A percentile compares a stretch with the other conserved stretches of the same genome.
Conservation (phyloP, 2,888 invertebrate genomes). For the Drosophila paranaensis region DNA sequence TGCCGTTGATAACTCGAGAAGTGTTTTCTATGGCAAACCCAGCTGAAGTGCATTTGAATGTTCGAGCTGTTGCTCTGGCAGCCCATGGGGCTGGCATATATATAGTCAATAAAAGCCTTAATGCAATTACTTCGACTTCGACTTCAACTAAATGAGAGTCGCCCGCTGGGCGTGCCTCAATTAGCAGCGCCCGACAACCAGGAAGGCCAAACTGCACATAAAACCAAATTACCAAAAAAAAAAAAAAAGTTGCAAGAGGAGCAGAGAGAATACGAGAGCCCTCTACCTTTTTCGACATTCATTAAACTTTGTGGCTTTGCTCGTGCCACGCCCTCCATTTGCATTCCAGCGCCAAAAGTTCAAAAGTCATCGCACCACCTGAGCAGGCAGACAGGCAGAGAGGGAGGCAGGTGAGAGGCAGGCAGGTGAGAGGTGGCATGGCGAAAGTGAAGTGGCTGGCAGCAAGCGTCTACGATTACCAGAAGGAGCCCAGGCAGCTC, state of each 20-base stretch:
- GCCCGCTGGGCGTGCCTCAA: slow-evolving; percentile 32
- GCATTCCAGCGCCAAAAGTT: slow-evolving; percentile 67
- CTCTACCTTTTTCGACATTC: slow-evolving; percentile 44
- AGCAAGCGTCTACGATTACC: slow-evolving; percentile 72
- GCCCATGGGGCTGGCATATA: neutral
- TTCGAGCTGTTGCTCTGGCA: neutral
- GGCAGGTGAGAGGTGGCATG: neutral
- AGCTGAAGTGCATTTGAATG: slow-evolving; percentile 41
- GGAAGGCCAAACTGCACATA: slow-evolving; percentile 43
- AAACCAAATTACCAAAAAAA: slow-evolving; percentile 52
- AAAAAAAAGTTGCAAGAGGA: neutral
- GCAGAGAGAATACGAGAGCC: neutral
- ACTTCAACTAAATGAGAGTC: no score
- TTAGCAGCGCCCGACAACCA: slow-evolving; percentile 25
- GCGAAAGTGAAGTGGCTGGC: slow-evolving; percentile 41
- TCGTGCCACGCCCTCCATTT: slow-evolving; percentile 45
- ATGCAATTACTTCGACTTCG: slow-evolving; percentile 43
- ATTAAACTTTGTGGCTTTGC: slow-evolving; percentile 65
- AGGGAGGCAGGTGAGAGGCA: neutral
- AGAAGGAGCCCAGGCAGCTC: slow-evolving; percentile 40
- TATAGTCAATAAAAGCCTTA: slow-evolving; percentile 37
- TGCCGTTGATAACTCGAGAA: slow-evolving; percentile 3
- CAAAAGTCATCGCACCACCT: slow-evolving; percentile 72
- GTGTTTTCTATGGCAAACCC: no score
- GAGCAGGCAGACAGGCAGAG: slow-evolving; percentile 8